These are phyloP conservation scores for Betta splendens DNA, from an alignment of 2,797 vertebrate species.

Conservation along the genomic window DNA sequence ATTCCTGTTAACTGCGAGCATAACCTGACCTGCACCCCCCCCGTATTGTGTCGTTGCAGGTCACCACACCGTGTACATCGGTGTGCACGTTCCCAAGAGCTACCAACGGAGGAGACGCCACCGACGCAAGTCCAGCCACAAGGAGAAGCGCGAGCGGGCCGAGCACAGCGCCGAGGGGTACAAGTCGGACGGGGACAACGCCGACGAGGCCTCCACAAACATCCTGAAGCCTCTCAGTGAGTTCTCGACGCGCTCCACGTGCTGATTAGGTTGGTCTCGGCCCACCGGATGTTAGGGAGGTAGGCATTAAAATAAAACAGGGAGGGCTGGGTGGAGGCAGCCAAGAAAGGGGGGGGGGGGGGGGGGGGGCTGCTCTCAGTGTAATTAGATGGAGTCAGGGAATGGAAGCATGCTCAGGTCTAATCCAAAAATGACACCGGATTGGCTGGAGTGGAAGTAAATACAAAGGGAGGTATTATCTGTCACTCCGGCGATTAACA, in stretches of 20 bases:
- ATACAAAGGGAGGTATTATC: slow-evolving; percentile 39
- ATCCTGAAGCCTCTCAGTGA: slow-evolving; percentile 96
- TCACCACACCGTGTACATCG: slow-evolving; percentile 97
- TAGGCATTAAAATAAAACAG: slow-evolving; percentile 3
- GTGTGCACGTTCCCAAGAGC: slow-evolving; percentile 97
- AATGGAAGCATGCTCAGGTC: slow-evolving; percentile 35
- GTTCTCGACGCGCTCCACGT: slow-evolving; percentile 57
- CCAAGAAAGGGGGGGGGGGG: neutral
- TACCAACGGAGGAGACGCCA: slow-evolving; percentile 92
- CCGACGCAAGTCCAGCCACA: slow-evolving; percentile 88
- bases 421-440: slow-evolving; percentile 66
- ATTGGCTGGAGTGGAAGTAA: slow-evolving; percentile 42
- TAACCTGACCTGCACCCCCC: slow-evolving; percentile 36
- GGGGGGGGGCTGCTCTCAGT: slow-evolving; percentile 30
- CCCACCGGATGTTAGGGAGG: slow-evolving; percentile 33
- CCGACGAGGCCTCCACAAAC: slow-evolving; percentile 84
- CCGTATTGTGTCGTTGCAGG: slow-evolving; percentile 73
- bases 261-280: slow-evolving; percentile 5
- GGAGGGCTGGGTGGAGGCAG: slow-evolving; percentile 2
- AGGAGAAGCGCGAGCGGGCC: slow-evolving; percentile 88
- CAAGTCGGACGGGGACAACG: slow-evolving; percentile 89
- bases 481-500: slow-evolving; percentile 31
- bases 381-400: slow-evolving; percentile 17
- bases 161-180: slow-evolving; percentile 84
- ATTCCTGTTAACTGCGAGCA: slow-evolving; percentile 18